Conservation (phyloP, 1,140 invertebrate genomes). For the Linepithema humile region DNA sequence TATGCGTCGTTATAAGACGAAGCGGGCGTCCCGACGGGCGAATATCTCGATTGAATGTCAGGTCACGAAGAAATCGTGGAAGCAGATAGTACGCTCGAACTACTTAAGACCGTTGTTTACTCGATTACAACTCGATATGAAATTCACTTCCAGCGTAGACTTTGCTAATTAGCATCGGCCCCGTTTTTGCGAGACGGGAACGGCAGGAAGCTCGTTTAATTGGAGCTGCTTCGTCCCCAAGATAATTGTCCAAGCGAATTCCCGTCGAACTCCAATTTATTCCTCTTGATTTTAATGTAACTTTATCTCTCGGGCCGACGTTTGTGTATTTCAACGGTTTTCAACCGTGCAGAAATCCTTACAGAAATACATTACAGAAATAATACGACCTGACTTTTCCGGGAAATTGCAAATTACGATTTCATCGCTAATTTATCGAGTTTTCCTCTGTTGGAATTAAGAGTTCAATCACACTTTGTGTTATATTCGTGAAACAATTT, state of each 20-base stretch:
- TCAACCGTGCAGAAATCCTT: constrained; percentile 23
- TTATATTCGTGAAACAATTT: not conserved
- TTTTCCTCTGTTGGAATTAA: not conserved
- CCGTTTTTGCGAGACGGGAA: constrained; percentile 54
- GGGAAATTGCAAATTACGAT: constrained; percentile 33
- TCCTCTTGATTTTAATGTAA: constrained; percentile 56
- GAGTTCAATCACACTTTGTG: not conserved
- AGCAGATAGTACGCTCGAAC: constrained; percentile 46
- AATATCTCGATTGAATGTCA: constrained; percentile 57
- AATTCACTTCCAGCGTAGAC: constrained; percentile 66
- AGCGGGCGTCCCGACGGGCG: not conserved
- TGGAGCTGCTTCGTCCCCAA: constrained; percentile 51
- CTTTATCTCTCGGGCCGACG: constrained; percentile 36
- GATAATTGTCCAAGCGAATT: constrained; percentile 63
- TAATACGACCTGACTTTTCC: constrained; percentile 25
- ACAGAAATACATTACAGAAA: constrained; percentile 52
- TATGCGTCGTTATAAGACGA: constrained; percentile 51
- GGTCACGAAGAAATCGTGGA: constrained; percentile 55
- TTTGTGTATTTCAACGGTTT: not conserved
- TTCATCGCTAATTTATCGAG: constrained; percentile 10
- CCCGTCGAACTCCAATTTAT: constrained; percentile 60
- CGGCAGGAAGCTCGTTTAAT: constrained; percentile 61
- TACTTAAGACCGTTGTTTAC: constrained; percentile 52
- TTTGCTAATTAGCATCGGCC: constrained; percentile 64
- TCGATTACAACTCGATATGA: constrained; percentile 58